Evolutionary conservation across 2,113 vertebrate genomes (phyloP), one percentile per base, ranked within the genome.

Genomic region (Alligator sinensis): DNA sequence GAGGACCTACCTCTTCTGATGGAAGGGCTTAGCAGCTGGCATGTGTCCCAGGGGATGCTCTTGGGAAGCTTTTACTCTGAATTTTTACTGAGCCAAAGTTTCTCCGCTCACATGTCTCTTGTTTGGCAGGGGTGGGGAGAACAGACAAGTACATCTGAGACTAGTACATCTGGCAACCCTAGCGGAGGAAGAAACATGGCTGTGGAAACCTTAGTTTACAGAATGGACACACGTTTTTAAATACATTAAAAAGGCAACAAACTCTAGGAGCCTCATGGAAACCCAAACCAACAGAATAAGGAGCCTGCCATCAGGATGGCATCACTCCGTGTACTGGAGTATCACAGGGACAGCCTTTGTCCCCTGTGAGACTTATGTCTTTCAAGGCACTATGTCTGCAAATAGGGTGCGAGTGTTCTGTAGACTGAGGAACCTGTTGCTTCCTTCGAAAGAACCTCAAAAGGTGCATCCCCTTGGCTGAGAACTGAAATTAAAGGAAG

Each of bases 21-120:
- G 18, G 5, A 58, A 11, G 6, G 5, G 1, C 28, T 87, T 92
- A 87, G 57, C 90, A 78, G 28, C 11, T 62, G 62, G 38, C 28
- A 70, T 22, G 24, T 27, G 9, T 86, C 75, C 28, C n/a, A 82
- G 61, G 55, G 4, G 8, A 11, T 91, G 22, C 34, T 24, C 34
- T 74, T 25, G 7, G 70, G 11, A 15, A 24, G 34, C 9, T 74
- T 74, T 74, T 74, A 15, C 54, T 28, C 25, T 58, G 25, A 54
- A n/a, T 87, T 79, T 93, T 92, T 4, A 24, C 3, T 92, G 25
- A 87, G 63, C 61, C 88, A 58, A 78, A 30, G 57, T 82, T 55
- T 24, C 58, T 34, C 22, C 27, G 54, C 15, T 85, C 55, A 47
- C 87, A 27, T 4, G 11, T 27, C 10, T 74, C 27, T 17, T 47